These are phyloP conservation scores for Mormoops blainvillei DNA, from an alignment of 2,113 vertebrate genomes.

Conservation along the genomic window DNA sequence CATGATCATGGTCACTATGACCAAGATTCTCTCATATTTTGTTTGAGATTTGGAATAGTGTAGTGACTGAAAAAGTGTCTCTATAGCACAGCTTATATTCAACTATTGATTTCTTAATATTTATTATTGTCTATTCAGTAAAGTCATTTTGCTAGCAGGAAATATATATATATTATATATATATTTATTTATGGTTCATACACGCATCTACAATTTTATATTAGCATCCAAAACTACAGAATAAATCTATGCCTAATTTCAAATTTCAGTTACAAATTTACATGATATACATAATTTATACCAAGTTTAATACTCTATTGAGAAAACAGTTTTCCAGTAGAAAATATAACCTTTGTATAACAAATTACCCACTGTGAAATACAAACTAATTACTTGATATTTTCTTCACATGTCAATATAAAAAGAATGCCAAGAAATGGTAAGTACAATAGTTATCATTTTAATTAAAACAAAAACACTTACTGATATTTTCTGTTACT, in stretches of 20 bases:
- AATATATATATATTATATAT: too few relatives aligned
- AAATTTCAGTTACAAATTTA: background rate
- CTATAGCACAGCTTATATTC: background rate
- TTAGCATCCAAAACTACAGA: background rate
- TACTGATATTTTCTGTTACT: background rate
- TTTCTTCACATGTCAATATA: background rate
- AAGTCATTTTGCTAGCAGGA: background rate
- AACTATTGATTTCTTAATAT: background rate
- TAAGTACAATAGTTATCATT: background rate
- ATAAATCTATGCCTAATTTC: background rate
- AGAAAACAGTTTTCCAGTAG: background rate
- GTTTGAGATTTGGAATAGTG: background rate
- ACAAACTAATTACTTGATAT: background rate
- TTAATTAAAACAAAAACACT: background rate
- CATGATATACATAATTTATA: background rate
- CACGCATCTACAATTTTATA: background rate
- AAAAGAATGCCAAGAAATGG: background rate
- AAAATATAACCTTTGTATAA: background rate
- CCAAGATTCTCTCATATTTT: slow-evolving; percentile 1
- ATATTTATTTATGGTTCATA: too few relatives aligned
- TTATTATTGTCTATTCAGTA: background rate
- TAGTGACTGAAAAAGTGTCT: background rate
- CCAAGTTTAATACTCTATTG: background rate
- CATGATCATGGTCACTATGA: background rate
- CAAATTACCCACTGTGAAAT: background rate